These are phyloP conservation scores for Leptinotarsa tumamoca DNA, from an alignment of 2,888 invertebrate genomes.

Conservation along the genomic window DNA sequence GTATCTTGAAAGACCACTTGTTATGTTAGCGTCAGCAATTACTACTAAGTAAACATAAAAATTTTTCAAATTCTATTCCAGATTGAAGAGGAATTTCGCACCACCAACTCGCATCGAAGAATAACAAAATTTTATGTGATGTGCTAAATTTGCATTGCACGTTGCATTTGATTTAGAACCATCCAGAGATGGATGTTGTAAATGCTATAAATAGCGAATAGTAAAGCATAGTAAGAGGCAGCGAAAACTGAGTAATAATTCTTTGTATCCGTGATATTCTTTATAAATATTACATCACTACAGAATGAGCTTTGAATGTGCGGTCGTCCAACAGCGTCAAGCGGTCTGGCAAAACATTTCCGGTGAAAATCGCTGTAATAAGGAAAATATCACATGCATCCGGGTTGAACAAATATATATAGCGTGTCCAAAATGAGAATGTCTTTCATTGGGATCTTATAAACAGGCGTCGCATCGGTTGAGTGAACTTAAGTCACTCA, in stretches of 20 bases:
- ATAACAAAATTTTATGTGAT: neutral
- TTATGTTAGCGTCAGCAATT: neutral
- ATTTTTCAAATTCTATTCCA: neutral
- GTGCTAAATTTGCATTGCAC: neutral
- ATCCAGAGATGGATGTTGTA: conserved; percentile 27
- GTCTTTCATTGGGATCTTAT: too few relatives aligned
- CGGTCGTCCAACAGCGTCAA: conserved; percentile 25
- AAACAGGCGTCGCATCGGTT: too few relatives aligned
- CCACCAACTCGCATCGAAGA: neutral
- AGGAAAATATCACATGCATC: neutral
- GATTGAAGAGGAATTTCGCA: conserved; percentile 1
- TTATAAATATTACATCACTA: conserved; percentile 27
- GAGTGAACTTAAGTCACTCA: too few relatives aligned
- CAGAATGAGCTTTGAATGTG: conserved; percentile 23
- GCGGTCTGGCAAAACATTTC: conserved; percentile 35
- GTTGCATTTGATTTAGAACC: conserved; percentile 21
- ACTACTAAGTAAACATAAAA: neutral
- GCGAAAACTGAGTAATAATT: conserved; percentile 39
- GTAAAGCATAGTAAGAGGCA: conserved; percentile 39
- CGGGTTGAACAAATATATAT: neutral
- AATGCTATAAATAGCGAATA: conserved; percentile 42
- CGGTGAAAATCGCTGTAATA: conserved; percentile 2
- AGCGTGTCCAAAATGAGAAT: too few relatives aligned
- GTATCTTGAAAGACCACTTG: neutral
- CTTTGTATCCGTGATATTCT: conserved; percentile 30